phyloP scores from a whole-genome alignment of 2,113 vertebrate genomes.

The Eulemur rufifrons region DNA sequence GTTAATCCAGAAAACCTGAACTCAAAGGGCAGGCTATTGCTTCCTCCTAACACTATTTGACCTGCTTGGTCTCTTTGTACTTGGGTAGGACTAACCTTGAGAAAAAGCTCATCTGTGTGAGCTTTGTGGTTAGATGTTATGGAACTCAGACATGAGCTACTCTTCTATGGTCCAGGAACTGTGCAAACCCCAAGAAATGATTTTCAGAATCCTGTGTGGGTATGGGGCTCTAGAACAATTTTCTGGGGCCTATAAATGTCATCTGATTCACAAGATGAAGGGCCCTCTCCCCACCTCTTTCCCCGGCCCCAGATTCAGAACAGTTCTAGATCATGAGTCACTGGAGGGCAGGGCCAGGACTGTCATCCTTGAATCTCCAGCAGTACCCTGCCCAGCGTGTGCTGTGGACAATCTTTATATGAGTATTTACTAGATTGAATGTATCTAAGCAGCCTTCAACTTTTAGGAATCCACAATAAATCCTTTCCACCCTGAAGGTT shows the following conservation, averaged over 20 bases:
- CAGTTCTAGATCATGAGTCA: background rate
- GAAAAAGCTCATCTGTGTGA: background rate
- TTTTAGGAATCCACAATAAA: background rate
- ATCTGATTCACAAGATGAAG: background rate
- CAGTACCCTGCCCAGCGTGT: background rate
- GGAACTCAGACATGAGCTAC: background rate
- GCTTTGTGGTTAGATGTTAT: background rate
- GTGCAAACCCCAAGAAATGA: background rate
- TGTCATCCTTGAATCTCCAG: background rate
- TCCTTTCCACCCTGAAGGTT: background rate
- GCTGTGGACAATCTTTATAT: background rate
- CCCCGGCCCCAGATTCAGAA: background rate
- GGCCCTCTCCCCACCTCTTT: background rate
- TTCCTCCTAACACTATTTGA: background rate
- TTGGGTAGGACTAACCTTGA: background rate
- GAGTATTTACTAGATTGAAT: background rate
- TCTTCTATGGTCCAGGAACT: background rate
- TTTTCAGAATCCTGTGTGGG: background rate
- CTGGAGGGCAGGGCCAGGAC: background rate
- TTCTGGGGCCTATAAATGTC: background rate
- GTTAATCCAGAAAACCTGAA: constrained; percentile 30
- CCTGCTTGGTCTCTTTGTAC: background rate
- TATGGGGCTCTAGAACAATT: background rate
- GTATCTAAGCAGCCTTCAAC: background rate
- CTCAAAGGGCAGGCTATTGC: background rate